These are phyloP conservation scores for Anguilla obscura DNA, from an alignment of 2,797 vertebrate genomes.

Conservation along the genomic window DNA sequence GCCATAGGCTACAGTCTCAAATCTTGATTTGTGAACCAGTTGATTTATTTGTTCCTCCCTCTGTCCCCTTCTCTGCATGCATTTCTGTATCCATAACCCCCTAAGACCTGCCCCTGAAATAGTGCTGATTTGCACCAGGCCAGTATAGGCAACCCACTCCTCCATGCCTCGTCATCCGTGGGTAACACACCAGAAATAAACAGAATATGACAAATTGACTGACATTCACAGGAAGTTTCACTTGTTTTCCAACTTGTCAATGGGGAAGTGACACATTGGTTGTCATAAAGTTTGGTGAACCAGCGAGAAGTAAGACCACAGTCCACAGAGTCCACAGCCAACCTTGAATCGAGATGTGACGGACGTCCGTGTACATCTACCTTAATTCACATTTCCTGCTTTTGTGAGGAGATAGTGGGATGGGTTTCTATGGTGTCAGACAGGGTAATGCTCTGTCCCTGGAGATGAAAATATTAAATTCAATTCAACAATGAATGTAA, in stretches of 20 bases:
- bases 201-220: background rate
- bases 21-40: no score
- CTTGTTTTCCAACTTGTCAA: background rate
- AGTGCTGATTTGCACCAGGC: background rate
- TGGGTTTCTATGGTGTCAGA: background rate
- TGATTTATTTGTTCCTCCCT: no score
- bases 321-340: background rate
- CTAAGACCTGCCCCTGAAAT: background rate
- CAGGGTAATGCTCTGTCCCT: background rate
- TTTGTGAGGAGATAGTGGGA: background rate
- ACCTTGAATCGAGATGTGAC: background rate
- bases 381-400: background rate
- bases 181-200: background rate
- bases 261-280: background rate
- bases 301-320: background rate
- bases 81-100: background rate
- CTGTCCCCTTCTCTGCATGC: background rate
- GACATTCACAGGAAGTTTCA: background rate
- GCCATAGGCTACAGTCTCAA: slow-evolving; percentile 58
- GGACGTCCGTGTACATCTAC: background rate
- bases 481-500: background rate
- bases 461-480: background rate
- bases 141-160: background rate
- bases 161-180: background rate
- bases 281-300: background rate